Base-by-base conservation (phyloP, 1,140 invertebrate species). In the Drosophila serrata region DNA sequence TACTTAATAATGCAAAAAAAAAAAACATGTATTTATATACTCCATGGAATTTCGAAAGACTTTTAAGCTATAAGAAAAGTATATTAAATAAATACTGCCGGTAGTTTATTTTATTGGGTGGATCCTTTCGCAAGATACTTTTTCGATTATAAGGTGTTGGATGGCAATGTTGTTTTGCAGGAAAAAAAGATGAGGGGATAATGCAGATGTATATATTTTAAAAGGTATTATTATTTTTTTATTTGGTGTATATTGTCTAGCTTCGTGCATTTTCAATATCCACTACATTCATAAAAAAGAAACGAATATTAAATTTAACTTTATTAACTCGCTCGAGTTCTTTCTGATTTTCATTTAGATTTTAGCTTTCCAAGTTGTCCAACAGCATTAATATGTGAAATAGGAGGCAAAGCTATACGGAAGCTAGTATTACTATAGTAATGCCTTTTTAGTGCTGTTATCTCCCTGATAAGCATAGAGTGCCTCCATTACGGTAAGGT, bases 241-340 rank as follows among this genome's bases (percentile, higher is more conserved):
- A n/a, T n/a, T n/a, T 48, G 27, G 24, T 29, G 24, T 5, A 15
- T n/a, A 24, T n/a, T 27, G 5, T 45, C 42, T 13, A 19, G 6
- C 22, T 6, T n/a, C 13, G n/a, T 46, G 24, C 15, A 27, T 45
- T 4, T 12, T n/a, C n/a, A 45, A 19, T 19, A 24, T 46, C 6
- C 6, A 45, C 13, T 45, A 6, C 22, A 24, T 15, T 24, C 22
- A 12, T 3, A 6, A 45, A 45, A 24, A 42, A 42, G 4, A 43
- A 40, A 58, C 59, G 56, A 70, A 81, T 69, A 81, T 82, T 51
- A 67, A 82, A 79, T 75, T 70, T 70, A 72, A 75, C 63, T 70
- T 79, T 65, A 78, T 81, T 60, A 67, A 67, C 60, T 57, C 57
- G 73, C 43, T 56, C 27, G 43, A 31, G 48, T 58, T n/a, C 22